A percentile compares a stretch with the other conserved stretches of the same genome.
Evolutionary conservation across 1,140 invertebrate species (phyloP).

Genomic region (Ceratina calcarata): DNA sequence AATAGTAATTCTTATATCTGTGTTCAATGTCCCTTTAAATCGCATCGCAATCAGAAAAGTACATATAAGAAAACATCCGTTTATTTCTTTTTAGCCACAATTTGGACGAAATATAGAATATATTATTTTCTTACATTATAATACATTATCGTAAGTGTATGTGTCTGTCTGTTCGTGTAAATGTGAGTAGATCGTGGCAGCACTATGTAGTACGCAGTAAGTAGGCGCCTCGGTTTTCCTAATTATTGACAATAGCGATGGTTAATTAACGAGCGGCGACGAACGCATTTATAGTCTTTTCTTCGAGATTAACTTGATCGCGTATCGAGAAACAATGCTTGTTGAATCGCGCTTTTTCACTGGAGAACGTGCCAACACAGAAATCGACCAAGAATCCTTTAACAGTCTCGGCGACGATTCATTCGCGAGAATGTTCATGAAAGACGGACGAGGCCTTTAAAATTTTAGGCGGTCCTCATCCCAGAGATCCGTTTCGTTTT

Average conservation of each 20-base stretch:
- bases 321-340: neutral
- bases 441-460: neutral
- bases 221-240: conserved; percentile 40
- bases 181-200: conserved; percentile 44
- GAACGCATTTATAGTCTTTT: conserved; percentile 38
- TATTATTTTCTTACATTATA: conserved; percentile 70
- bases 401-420: neutral
- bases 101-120: conserved; percentile 73
- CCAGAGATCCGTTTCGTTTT: conserved; percentile 7
- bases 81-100: conserved; percentile 72
- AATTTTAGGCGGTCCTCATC: neutral
- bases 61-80: conserved; percentile 68
- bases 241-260: conserved; percentile 32
- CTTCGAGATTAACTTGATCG: neutral
- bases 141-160: conserved; percentile 65
- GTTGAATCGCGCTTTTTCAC: neutral
- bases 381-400: neutral
- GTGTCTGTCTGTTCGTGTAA: conserved; percentile 25
- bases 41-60: neutral
- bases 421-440: neutral
- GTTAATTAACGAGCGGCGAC: conserved; percentile 8
- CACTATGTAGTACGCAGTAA: conserved; percentile 14
- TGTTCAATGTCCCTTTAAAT: too few relatives aligned
- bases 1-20: conserved; percentile 1
- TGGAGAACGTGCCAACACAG: neutral